These are phyloP conservation scores for Heliconius congener DNA, from an alignment of 1,140 invertebrate genomes.

Conservation along the genomic window DNA sequence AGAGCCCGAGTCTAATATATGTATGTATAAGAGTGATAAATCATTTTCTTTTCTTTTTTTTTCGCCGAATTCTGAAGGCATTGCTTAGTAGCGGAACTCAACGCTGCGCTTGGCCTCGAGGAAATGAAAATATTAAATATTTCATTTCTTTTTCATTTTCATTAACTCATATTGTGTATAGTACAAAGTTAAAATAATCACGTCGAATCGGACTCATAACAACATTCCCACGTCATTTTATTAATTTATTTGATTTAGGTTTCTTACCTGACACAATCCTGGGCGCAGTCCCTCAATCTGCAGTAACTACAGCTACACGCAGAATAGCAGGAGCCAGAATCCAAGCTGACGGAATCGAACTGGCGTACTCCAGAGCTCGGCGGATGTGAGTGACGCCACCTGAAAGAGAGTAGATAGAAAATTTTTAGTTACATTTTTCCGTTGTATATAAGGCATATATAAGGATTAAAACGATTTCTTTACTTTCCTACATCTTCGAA, in stretches of 20 bases:
- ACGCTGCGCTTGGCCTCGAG: not conserved
- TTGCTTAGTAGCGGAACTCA: not conserved
- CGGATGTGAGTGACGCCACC: conserved; percentile 69
- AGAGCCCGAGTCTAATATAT: no score
- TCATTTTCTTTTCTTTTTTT: not conserved
- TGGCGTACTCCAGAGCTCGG: conserved; percentile 59
- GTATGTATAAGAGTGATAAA: no score
- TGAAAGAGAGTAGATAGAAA: conserved; percentile 46
- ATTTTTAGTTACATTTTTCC: not conserved
- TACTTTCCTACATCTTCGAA: no score
- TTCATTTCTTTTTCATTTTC: not conserved
- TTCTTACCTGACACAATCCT: conserved; percentile 72
- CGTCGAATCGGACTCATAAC: no score
- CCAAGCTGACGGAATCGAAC: conserved; percentile 71
- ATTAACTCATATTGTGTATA: no score
- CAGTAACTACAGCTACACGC: conserved; percentile 82
- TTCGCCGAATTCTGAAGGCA: not conserved
- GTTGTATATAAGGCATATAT: not conserved
- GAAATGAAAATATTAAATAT: not conserved
- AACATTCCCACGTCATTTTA: not conserved
- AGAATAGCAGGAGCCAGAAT: conserved; percentile 82
- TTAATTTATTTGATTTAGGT: not conserved
- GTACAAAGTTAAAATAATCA: no score
- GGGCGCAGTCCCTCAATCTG: conserved; percentile 67
- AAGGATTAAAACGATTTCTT: no score